Percentiles rank a stretch among this genome's conserved stretches.
Evolutionary conservation across 92 coral and sea anemone genomes (phyloP).

Genomic region (Epizoanthus stellaris): DNA sequence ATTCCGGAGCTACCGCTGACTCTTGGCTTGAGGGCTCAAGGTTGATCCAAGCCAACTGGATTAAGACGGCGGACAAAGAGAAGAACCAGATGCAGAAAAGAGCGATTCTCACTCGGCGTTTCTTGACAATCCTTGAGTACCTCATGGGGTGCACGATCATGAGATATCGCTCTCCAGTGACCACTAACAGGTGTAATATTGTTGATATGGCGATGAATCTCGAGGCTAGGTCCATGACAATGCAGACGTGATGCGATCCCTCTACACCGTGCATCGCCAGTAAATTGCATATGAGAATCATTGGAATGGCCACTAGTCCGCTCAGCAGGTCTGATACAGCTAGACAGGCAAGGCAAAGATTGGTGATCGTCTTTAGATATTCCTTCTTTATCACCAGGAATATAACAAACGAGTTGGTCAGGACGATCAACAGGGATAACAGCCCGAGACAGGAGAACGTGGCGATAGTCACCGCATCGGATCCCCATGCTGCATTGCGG

Average conservation of each 20-base stretch:
- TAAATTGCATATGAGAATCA: slow-evolving; percentile 67
- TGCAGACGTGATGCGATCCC: slow-evolving; percentile 43
- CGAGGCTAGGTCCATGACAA: slow-evolving; percentile 79
- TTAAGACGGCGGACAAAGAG: slow-evolving; percentile 54
- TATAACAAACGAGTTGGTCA: slow-evolving; percentile 68
- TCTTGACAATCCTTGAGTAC: slow-evolving; percentile 44
- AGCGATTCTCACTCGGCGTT: slow-evolving; percentile 3
- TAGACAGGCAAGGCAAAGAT: slow-evolving; percentile 76
- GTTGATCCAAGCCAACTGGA: slow-evolving; percentile 66
- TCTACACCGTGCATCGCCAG: not conserved
- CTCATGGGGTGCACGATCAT: slow-evolving; percentile 70
- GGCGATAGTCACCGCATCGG: slow-evolving; percentile 5
- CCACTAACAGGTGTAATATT: slow-evolving; percentile 69
- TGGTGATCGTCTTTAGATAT: slow-evolving; percentile 67
- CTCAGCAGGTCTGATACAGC: slow-evolving; percentile 77
- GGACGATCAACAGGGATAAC: slow-evolving; percentile 40
- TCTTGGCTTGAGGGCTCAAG: not conserved
- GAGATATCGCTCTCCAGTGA: slow-evolving; percentile 75
- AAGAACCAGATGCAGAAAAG: slow-evolving; percentile 62
- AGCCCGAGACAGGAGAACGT: slow-evolving; percentile 23
- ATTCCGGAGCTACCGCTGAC: not conserved
- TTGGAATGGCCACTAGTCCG: slow-evolving; percentile 71
- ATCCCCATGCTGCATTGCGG: not conserved
- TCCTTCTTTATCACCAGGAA: slow-evolving; percentile 51
- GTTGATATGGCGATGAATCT: slow-evolving; percentile 81